These are phyloP conservation scores for Crocodylus rhombifer DNA, from an alignment of 2,797 vertebrate genomes.

Conservation along the genomic window DNA sequence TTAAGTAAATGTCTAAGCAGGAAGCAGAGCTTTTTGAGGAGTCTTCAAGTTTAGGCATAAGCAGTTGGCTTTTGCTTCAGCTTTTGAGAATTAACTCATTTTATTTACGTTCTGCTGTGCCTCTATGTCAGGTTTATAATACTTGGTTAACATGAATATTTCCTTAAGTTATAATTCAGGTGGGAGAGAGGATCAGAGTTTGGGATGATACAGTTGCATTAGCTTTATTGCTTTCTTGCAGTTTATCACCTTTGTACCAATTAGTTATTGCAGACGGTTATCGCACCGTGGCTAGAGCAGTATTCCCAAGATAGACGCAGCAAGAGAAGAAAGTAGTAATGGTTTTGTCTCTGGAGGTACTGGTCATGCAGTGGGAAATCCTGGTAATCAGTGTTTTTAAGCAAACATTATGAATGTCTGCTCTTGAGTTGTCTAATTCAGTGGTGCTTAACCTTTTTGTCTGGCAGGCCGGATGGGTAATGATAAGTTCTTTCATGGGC, in stretches of 20 bases:
- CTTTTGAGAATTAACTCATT: neutral
- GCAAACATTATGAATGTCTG: neutral
- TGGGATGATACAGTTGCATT: neutral
- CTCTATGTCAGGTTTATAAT: neutral
- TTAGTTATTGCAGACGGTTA: neutral
- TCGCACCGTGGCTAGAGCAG: neutral
- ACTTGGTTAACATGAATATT: slow-evolving; percentile 9
- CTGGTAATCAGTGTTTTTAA: neutral
- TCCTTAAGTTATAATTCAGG: neutral
- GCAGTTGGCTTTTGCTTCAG: slow-evolving; percentile 19
- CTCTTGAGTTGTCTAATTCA: neutral
- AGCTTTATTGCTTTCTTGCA: slow-evolving; percentile 58
- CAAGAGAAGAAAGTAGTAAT: neutral
- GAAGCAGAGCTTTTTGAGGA: neutral
- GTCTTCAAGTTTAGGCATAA: neutral
- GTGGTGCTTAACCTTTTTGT: too few relatives aligned
- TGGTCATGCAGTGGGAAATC: neutral
- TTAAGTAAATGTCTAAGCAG: neutral
- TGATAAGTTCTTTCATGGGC: too few relatives aligned
- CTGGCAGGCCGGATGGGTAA: too few relatives aligned
- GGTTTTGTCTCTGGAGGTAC: slow-evolving; percentile 26
- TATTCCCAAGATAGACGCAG: slow-evolving; percentile 4
- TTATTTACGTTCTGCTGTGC: neutral
- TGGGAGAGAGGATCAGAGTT: neutral
- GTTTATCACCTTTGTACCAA: slow-evolving; percentile 21